Evolutionary conservation across 2,888 invertebrate genomes (phyloP).

Genomic region (Peribatodes rhomboidaria): DNA sequence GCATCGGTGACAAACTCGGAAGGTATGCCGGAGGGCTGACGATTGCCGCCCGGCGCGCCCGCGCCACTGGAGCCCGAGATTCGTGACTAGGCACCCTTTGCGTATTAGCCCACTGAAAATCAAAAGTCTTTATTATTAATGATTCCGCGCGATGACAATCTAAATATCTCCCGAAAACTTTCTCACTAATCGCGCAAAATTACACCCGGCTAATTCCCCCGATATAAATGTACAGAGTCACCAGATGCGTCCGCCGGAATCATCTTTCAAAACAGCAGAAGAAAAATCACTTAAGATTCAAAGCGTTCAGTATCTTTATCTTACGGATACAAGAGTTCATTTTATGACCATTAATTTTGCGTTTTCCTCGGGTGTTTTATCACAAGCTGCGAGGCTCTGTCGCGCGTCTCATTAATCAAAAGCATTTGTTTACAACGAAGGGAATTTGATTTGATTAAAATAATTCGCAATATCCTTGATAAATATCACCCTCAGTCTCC

Average conservation of each 20-base stretch:
- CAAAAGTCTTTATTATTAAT: conserved; percentile 86
- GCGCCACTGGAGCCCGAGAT: conserved; percentile 38
- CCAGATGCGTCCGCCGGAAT: conserved; percentile 79
- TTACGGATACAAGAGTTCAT: conserved; percentile 85
- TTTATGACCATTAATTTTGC: conserved; percentile 87
- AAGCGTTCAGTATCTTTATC: conserved; percentile 85
- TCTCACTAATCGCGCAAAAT: conserved; percentile 74
- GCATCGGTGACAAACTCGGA: conserved; percentile 82
- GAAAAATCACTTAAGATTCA: conserved; percentile 85
- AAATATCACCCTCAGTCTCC: conserved; percentile 86
- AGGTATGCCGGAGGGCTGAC: conserved; percentile 78
- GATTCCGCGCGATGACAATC: conserved; percentile 82
- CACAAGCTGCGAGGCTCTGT: conserved; percentile 84
- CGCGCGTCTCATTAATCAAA: conserved; percentile 87
- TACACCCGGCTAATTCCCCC: conserved; percentile 67
- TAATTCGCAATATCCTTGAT: conserved; percentile 87
- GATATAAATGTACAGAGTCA: conserved; percentile 78
- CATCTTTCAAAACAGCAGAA: conserved; percentile 79
- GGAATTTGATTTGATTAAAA: conserved; percentile 87
- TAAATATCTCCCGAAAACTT: conserved; percentile 77
- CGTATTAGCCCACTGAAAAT: conserved; percentile 85
- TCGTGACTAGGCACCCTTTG: conserved; percentile 78
- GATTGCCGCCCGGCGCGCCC: conserved; percentile 58
- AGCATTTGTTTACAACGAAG: conserved; percentile 87
- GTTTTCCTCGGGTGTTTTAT: conserved; percentile 85